phyloP scores from a whole-genome alignment of 2,113 vertebrate genomes.

The Barnardius zonarius region DNA sequence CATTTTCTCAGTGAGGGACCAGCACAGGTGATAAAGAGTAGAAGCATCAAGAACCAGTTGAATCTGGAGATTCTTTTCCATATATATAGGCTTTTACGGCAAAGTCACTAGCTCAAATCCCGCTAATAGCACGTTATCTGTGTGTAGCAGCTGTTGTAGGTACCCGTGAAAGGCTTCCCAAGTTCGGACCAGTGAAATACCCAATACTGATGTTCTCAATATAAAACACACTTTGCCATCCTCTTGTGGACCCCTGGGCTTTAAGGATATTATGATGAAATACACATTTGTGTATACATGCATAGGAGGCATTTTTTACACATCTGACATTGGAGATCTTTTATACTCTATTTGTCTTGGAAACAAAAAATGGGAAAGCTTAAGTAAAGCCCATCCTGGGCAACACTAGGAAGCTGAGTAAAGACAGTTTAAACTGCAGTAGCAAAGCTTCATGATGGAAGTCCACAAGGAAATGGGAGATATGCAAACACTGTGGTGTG shows the following conservation, averaged over 20 bases:
- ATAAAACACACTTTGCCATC: background rate
- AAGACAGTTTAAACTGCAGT: background rate
- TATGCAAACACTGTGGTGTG: background rate
- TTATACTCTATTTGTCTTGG: background rate
- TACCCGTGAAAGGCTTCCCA: background rate
- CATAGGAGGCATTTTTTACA: background rate
- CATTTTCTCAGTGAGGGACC: background rate
- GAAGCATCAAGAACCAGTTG: background rate
- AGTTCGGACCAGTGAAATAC: rapidly evolving
- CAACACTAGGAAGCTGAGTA: background rate
- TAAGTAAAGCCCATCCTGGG: background rate
- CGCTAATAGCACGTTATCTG: background rate
- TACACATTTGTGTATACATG: background rate
- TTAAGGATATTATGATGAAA: background rate
- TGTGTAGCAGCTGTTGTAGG: background rate
- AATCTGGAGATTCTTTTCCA: background rate
- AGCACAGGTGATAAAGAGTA: background rate
- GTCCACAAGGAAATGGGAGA: background rate
- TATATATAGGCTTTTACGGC: background rate
- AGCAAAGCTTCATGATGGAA: background rate
- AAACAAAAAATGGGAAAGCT: background rate
- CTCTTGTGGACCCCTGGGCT: background rate
- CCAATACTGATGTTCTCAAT: background rate
- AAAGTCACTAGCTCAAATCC: background rate
- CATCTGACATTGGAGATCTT: background rate